Evolutionary conservation across 2,888 invertebrate genomes (phyloP).

Genomic region (Oeneis ivallda): DNA sequence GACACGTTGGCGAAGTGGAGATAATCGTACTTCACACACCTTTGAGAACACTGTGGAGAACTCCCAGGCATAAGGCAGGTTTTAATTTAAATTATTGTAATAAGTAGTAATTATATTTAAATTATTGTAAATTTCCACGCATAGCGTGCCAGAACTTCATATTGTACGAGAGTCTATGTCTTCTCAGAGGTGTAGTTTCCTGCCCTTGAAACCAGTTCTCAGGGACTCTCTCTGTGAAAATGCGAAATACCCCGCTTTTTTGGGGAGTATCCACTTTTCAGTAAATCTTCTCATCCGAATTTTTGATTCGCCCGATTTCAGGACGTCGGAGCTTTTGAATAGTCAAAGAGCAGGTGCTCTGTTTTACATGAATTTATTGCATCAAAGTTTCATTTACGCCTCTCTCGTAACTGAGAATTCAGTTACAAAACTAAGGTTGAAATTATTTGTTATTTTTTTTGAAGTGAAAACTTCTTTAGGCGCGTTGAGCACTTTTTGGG

Average conservation of each 20-base stretch:
- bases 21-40: no score
- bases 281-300: conserved; percentile 31
- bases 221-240: conserved; percentile 41
- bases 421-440: no score
- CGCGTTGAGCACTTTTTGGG: no score
- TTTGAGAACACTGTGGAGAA: no score
- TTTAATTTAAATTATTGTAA: no score
- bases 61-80: no score
- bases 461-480: no score
- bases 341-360: conserved; percentile 5
- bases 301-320: conserved; percentile 29
- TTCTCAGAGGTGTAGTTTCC: neutral
- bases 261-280: conserved; percentile 29
- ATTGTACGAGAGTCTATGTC: neutral
- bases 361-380: neutral
- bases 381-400: neutral
- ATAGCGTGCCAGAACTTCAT: no score
- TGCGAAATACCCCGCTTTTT: conserved; percentile 36
- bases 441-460: no score
- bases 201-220: conserved; percentile 38
- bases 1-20: no score
- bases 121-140: no score
- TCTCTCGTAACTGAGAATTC: neutral
- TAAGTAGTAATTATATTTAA: no score
- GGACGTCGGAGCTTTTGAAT: conserved; percentile 9